Conservation (phyloP, 2,113 vertebrate species). For the Calonectris borealis region DNA sequence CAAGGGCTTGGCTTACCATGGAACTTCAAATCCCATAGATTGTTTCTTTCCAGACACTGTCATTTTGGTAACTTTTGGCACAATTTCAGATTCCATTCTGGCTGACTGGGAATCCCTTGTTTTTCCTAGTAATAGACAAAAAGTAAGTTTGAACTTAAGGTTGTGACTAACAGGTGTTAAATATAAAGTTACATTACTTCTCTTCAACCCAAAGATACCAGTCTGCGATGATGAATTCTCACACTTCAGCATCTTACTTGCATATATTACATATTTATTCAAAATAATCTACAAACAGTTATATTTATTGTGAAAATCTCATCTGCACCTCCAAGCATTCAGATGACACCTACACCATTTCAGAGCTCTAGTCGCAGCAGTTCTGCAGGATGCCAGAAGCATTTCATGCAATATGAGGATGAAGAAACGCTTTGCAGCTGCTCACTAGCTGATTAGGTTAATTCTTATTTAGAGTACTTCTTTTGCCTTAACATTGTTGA, state of each 20-base stretch:
- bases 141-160: conserved; percentile 47
- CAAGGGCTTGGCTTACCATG: conserved; percentile 82
- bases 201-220: not conserved
- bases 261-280: not conserved
- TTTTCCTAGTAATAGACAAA: conserved; percentile 83
- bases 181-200: not conserved
- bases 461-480: not conserved
- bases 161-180: not conserved
- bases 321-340: not conserved
- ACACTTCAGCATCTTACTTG: not conserved
- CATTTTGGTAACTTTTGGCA: conserved; percentile 97
- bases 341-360: not conserved
- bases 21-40: conserved; percentile 96
- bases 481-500: not conserved
- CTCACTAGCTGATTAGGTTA: not conserved
- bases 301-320: not conserved
- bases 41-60: conserved; percentile 97
- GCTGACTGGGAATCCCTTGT: conserved; percentile 74
- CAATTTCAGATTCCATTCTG: conserved; percentile 86
- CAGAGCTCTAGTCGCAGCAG: not conserved
- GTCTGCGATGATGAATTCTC: not conserved
- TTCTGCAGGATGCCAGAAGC: not conserved
- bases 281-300: not conserved
- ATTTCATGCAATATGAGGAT: not conserved
- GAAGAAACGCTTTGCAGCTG: not conserved